Base-by-base conservation (phyloP, 2,113 vertebrate species). In the Phaethon lepturus region DNA sequence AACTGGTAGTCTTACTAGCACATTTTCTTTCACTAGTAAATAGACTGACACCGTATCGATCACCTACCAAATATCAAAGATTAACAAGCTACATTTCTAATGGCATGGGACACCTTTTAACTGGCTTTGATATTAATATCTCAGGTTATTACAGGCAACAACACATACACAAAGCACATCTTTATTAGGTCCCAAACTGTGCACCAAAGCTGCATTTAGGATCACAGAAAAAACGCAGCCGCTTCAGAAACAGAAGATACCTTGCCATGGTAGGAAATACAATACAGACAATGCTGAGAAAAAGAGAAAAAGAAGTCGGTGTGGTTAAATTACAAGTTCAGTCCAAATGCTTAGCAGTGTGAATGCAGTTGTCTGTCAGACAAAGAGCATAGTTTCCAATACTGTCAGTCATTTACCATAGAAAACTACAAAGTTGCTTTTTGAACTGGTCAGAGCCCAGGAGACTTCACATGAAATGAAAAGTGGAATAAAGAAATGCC, bases 401-500 rank as follows among this genome's bases (percentile, higher is more conserved):
- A 67, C 96, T 98, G 95, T 94, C 97, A 96, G 90, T 97, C 97
- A 96, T 91, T 91, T 96, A 93, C 76, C 9, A 4, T 10, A 52
- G 58, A 94, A 92, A 97, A 97, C 92, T 95, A 97, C 64, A 96
- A 94, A 97, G 96, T 75, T 97, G 89, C 31, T 1, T 94, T n/a
- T 38, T 93, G 90, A 97, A 97, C 96, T 89, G 88, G 95, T 96
- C 88, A 89, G 68, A 94, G 82, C 96, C 96, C 94, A 66, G 85
- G 89, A 98, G 96, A 94, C 80, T 90, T 96, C 83, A 75, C 84
- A 89, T 58, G 52, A 95, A 96, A 97, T 92, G 90, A 96, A 97
- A 98, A 97, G 84, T 6, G 2, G 88, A 97, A 94, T 93, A 66
- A 96, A 97, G 74, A 96, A 96, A 95, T 77, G 90, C 88, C 95